Evolutionary conservation across 2,888 invertebrate species (phyloP).

Genomic region (Drosophila anceps): DNA sequence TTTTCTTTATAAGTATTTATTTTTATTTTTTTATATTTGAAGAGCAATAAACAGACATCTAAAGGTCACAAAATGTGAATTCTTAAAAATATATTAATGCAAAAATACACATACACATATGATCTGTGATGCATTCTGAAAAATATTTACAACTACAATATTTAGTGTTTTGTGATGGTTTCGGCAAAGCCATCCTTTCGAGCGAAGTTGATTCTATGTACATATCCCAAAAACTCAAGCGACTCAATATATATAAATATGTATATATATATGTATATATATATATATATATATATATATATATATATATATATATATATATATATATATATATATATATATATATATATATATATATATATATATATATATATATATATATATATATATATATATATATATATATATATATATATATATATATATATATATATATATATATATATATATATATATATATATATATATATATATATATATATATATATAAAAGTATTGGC

Average conservation of each 20-base stretch:
- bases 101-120: conserved; percentile 3
- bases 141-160: not conserved
- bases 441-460: too few species aligned
- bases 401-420: not conserved
- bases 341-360: not conserved
- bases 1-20: not conserved
- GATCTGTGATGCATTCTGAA: conserved; percentile 4
- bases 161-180: conserved; percentile 18
- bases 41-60: conserved; percentile 55
- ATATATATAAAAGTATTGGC: not conserved
- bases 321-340: not conserved
- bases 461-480: not conserved
- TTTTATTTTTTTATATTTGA: conserved; percentile 7
- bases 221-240: too few species aligned
- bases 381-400: not conserved
- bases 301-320: conserved; percentile 1
- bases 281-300: too few species aligned
- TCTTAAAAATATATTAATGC: conserved; percentile 19
- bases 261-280: too few species aligned
- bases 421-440: not conserved
- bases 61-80: conserved; percentile 62
- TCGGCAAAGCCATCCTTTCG: too few species aligned
- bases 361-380: not conserved
- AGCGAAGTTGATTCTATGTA: too few species aligned
- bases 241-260: too few species aligned